Conservation (phyloP, 2,888 invertebrate genomes). For the Stramonita haemastoma region DNA sequence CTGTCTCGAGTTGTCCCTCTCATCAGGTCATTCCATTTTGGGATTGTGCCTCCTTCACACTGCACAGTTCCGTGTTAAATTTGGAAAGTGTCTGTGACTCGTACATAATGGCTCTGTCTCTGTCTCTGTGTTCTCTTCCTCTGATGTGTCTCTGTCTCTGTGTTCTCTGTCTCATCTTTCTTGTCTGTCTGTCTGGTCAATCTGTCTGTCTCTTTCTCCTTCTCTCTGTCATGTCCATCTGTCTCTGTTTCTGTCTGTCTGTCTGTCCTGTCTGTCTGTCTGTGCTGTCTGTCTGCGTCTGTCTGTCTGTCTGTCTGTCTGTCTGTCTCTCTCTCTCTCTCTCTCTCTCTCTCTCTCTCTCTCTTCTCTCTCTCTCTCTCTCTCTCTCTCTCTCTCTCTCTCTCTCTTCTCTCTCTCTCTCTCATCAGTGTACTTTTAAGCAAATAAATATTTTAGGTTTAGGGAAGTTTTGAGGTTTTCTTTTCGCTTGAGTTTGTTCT, state of each 20-base stretch:
- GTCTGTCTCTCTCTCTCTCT: neutral
- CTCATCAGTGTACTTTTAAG: no score
- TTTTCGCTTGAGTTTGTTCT: no score
- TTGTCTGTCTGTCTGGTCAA: slow-evolving; percentile 3
- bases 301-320: neutral
- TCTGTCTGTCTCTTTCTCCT: slow-evolving; percentile 8
- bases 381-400: slow-evolving; percentile 10
- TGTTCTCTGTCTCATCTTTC: neutral
- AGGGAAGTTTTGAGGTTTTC: no score
- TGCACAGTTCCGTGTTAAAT: no score
- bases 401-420: neutral
- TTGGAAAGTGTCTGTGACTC: no score
- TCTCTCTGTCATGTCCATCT: neutral
- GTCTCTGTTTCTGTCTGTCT: neutral
- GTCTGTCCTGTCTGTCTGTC: neutral
- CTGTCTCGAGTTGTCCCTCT: no score
- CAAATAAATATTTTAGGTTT: no score
- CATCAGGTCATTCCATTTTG: no score
- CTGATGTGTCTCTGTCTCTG: no score
- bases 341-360: neutral
- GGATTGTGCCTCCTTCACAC: no score
- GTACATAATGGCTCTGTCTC: no score
- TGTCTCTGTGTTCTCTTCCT: neutral
- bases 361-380: slow-evolving; percentile 14
- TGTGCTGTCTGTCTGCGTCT: neutral